These are phyloP conservation scores for Morus bassanus DNA, from an alignment of 2,797 vertebrate genomes.

Conservation along the genomic window DNA sequence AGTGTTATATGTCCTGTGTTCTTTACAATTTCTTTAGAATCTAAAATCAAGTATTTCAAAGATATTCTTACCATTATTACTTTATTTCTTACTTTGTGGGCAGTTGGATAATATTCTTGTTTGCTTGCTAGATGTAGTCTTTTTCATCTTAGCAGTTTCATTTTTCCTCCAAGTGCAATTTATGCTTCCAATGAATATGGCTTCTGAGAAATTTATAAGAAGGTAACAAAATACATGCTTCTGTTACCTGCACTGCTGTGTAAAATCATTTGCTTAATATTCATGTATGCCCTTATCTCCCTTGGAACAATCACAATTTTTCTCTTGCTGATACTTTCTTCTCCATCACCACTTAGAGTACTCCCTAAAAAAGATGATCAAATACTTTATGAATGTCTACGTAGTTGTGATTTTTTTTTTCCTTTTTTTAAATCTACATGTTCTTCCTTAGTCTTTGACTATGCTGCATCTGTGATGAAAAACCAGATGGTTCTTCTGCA, in stretches of 20 bases:
- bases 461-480: neutral
- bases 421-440: rapidly evolving
- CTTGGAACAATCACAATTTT: neutral
- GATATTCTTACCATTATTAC: neutral
- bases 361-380: neutral
- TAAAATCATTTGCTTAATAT: neutral
- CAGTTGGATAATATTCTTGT: neutral
- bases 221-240: neutral
- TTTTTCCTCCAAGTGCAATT: neutral
- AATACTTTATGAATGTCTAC: neutral
- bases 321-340: neutral
- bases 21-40: neutral
- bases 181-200: neutral
- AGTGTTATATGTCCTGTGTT: neutral
- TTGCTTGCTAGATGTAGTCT: neutral
- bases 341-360: neutral
- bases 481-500: neutral
- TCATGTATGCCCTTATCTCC: neutral
- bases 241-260: neutral
- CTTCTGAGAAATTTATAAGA: neutral
- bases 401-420: neutral
- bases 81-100: neutral
- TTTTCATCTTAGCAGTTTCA: neutral
- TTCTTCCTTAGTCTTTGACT: neutral
- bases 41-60: neutral